Conservation (phyloP, 1,140 invertebrate genomes). For the Pararge aegeria region DNA sequence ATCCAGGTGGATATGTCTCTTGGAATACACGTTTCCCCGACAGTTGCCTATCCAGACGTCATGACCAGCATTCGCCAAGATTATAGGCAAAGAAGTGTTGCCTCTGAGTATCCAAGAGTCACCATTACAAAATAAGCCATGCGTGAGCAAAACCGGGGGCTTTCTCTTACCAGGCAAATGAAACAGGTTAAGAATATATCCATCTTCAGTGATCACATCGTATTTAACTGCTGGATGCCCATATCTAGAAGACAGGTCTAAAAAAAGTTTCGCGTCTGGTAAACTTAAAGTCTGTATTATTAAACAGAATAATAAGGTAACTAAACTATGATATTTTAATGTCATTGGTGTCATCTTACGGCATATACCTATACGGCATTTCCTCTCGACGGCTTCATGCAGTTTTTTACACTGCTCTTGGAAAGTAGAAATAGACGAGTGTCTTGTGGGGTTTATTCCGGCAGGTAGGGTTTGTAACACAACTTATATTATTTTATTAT, state of each 20-base stretch:
- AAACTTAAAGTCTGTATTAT: slow-evolving; percentile 14
- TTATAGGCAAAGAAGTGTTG: slow-evolving; percentile 63
- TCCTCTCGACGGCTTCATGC: too few species aligned
- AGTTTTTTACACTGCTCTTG: too few species aligned
- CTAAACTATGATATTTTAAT: not conserved
- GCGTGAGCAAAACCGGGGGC: slow-evolving; percentile 83
- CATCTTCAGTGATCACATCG: slow-evolving; percentile 81
- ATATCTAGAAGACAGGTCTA: slow-evolving; percentile 30
- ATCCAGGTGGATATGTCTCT: slow-evolving; percentile 75
- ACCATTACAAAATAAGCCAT: slow-evolving; percentile 85
- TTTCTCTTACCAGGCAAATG: slow-evolving; percentile 69
- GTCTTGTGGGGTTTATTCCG: too few species aligned
- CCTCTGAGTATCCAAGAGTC: slow-evolving; percentile 82
- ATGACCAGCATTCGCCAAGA: slow-evolving; percentile 74
- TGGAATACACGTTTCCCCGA: slow-evolving; percentile 84
- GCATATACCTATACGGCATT: too few species aligned
- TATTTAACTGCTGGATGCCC: slow-evolving; percentile 80
- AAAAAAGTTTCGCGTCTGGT: slow-evolving; percentile 40
- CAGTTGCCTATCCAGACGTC: slow-evolving; percentile 87
- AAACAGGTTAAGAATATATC: slow-evolving; percentile 84
- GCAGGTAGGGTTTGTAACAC: too few species aligned
- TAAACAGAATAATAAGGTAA: not conserved
- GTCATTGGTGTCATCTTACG: too few species aligned
- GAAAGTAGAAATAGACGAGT: too few species aligned
- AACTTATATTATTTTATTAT: too few species aligned